Evolutionary conservation across 1,140 invertebrate species (phyloP), one percentile per base, ranked within the genome.

Genomic region (Apis dorsata): DNA sequence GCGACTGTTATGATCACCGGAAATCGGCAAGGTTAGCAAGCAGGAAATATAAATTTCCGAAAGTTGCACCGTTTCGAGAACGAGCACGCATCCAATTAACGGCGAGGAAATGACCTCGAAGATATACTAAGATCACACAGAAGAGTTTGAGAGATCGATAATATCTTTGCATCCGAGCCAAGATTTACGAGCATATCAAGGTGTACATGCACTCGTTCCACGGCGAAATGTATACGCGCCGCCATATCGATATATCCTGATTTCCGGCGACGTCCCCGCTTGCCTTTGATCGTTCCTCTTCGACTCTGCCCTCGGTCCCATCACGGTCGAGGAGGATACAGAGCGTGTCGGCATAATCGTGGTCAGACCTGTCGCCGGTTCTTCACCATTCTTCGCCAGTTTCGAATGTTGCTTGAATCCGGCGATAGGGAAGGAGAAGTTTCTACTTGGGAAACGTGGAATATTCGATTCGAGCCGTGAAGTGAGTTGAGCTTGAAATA

Each of bases 41-140:
- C 34, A 82, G 74, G 73, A 82, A 82, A 69, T 82, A 82, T 69
- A 77, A 81, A 76, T 81, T 76, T 81, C 63, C 51, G 62, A 9
- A 74, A 66, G 57, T 12, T 5, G 55, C 3, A 19, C 3, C 9
- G 1, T 2, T 10, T 1, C 28, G 51, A 62, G 69, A 62, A 62
- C 28, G 1, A 69, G 24, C 15, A 8, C 9, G 12, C 5, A 44
- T 21, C 72, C 49, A 82, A 82, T 82, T 77, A 77, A 77, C 80
- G 62, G 21, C 24, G 55, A 24, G 1, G 34, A 59, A 28, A 3
- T 55, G 44, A 62, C 34, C 34, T 44, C n/a, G 10, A 65, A 53
- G 74, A 82, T 68, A 68, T 70, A 60, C 13, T 19, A 9, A 28
- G 80, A 74, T 81, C 62, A 13, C 55, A 69, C 34, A 55, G 24